Conservation (phyloP, 2,888 invertebrate species). For the Plebejus argus region DNA sequence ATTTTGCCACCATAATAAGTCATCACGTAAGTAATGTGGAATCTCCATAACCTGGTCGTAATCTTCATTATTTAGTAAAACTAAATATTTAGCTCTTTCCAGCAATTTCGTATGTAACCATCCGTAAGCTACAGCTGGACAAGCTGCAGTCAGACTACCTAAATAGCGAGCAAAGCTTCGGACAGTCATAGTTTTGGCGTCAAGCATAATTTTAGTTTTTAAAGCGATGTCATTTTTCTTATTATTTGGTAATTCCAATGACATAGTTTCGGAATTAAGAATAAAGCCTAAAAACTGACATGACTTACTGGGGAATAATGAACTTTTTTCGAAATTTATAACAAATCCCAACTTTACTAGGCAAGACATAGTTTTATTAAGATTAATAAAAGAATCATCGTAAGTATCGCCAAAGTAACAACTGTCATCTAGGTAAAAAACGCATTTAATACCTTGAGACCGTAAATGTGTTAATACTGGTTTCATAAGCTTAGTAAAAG, state of each 20-base stretch:
- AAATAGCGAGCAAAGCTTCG: not conserved
- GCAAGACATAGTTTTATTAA: not conserved
- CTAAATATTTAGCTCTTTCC: not conserved
- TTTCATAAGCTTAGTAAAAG: too few relatives aligned
- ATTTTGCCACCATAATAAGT: slow-evolving; percentile 10
- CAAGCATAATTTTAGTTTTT: not conserved
- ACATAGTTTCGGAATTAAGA: not conserved
- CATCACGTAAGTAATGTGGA: not conserved
- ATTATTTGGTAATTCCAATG: not conserved
- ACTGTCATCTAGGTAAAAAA: too few relatives aligned
- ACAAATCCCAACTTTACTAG: not conserved
- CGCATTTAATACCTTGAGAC: too few relatives aligned
- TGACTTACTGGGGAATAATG: not conserved
- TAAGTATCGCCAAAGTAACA: too few relatives aligned
- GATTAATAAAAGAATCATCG: too few relatives aligned
- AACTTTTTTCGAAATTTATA: not conserved
- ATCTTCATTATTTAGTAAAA: not conserved
- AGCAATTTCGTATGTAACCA: not conserved
- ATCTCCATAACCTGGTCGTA: not conserved
- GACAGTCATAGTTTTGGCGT: not conserved
- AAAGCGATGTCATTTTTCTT: not conserved
- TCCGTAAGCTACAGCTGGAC: not conserved
- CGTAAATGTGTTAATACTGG: too few relatives aligned
- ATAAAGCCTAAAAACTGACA: slow-evolving; percentile 8
- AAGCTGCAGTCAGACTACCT: not conserved